These are phyloP conservation scores for Xestia ashworthii DNA, from an alignment of 2,888 invertebrate genomes.

Conservation along the genomic window DNA sequence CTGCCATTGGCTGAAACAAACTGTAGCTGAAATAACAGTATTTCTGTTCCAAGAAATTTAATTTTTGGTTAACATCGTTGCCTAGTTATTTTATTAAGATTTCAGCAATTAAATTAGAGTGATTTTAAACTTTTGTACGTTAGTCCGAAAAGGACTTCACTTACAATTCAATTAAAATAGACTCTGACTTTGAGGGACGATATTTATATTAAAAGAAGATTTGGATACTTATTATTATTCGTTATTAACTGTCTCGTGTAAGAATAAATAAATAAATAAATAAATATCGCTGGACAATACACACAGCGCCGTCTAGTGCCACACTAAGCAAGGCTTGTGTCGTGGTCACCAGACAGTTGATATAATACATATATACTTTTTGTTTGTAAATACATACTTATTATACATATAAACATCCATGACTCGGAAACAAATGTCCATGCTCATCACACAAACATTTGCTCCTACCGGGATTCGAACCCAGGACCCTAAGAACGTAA, in stretches of 20 bases:
- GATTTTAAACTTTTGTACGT: slow-evolving; percentile 32
- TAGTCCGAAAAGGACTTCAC: slow-evolving; percentile 13
- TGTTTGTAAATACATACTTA: too few relatives aligned
- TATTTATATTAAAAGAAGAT: neutral
- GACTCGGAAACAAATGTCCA: too few relatives aligned
- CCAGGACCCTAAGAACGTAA: too few relatives aligned
- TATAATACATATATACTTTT: too few relatives aligned
- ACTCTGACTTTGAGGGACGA: slow-evolving; percentile 1
- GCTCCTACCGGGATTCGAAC: too few relatives aligned
- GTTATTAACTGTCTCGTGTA: neutral
- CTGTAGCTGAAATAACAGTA: neutral
- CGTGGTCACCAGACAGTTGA: too few relatives aligned
- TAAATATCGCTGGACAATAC: too few relatives aligned
- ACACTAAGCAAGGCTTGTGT: too few relatives aligned
- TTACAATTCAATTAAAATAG: slow-evolving; percentile 47
- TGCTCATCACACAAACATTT: too few relatives aligned
- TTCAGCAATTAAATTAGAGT: slow-evolving; percentile 17
- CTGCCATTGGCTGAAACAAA: neutral
- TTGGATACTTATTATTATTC: neutral
- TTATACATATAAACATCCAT: too few relatives aligned
- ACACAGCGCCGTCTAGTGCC: too few relatives aligned
- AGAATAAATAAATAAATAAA: too few relatives aligned
- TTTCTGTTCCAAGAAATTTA: neutral
- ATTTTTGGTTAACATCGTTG: slow-evolving; percentile 5
- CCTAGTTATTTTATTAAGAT: slow-evolving; percentile 27